Evolutionary conservation across 2,113 vertebrate species (phyloP).

Genomic region (Nansenia antarctica): DNA sequence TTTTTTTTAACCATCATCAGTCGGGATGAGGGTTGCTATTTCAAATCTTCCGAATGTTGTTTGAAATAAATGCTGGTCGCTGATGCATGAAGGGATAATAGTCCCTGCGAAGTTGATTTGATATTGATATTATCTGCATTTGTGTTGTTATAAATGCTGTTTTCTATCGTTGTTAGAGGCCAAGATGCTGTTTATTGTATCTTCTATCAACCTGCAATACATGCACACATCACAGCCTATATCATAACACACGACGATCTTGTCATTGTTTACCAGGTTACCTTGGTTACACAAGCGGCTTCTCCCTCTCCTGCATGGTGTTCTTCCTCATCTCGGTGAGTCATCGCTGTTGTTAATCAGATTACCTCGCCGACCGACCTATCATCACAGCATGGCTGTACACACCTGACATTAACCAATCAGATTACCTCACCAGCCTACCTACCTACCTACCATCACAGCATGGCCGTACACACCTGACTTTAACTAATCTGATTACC

Average conservation of each 20-base stretch:
- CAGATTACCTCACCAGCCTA: neutral
- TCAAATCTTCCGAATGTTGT: no score
- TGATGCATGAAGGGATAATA: no score
- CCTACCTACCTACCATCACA: neutral
- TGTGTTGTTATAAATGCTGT: no score
- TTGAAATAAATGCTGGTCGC: no score
- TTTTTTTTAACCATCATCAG: no score
- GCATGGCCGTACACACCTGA: neutral
- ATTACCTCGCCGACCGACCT: neutral
- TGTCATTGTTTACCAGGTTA: conserved; percentile 71
- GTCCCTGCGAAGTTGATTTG: neutral
- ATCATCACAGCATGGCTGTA: neutral
- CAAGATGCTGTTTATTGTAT: no score
- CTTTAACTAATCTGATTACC: neutral
- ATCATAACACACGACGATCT: neutral
- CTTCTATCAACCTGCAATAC: neutral
- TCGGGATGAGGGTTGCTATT: no score
- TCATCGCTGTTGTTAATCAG: conserved; percentile 16
- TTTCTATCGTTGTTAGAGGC: no score
- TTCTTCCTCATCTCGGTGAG: conserved; percentile 88
- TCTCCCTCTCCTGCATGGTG: conserved; percentile 87
- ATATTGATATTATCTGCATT: no score
- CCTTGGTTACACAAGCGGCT: conserved; percentile 87
- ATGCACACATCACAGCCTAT: neutral
- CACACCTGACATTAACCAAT: neutral